Evolutionary conservation across 1,140 invertebrate species (phyloP).

Genomic region (Chironomus striatipennis): DNA sequence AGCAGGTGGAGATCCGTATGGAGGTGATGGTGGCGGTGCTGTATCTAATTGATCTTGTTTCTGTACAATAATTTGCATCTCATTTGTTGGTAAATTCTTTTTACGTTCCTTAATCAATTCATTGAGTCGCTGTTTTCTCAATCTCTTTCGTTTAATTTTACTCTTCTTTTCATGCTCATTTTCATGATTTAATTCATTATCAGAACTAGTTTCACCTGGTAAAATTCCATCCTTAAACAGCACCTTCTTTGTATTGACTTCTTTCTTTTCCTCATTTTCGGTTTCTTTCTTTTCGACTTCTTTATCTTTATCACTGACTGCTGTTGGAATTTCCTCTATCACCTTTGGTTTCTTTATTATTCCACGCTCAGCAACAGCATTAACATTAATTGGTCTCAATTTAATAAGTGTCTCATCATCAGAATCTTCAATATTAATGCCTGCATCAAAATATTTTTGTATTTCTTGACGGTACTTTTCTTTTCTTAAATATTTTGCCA

Average conservation of each 20-base stretch:
- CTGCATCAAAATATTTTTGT: neutral
- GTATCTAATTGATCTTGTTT: neutral
- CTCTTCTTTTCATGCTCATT: neutral
- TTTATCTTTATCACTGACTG: neutral
- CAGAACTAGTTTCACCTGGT: neutral
- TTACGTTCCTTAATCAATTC: neutral
- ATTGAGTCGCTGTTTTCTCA: neutral
- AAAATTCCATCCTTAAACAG: neutral
- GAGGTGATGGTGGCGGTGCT: neutral
- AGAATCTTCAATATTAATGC: slow-evolving; percentile 4
- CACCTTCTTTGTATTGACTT: neutral
- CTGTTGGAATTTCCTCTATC: neutral
- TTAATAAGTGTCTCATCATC: neutral
- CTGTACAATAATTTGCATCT: neutral
- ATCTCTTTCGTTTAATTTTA: neutral
- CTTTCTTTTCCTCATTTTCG: neutral
- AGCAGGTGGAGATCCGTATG: neutral
- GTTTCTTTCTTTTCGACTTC: neutral
- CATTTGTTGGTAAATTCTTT: neutral
- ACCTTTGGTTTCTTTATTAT: neutral
- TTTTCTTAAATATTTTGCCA: neutral
- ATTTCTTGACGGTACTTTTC: slow-evolving; percentile 5
- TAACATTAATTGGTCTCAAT: neutral
- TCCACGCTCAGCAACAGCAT: neutral
- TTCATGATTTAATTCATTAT: neutral